Evolutionary conservation across 2,888 invertebrate species (phyloP).

Genomic region (Heliconius erato): DNA sequence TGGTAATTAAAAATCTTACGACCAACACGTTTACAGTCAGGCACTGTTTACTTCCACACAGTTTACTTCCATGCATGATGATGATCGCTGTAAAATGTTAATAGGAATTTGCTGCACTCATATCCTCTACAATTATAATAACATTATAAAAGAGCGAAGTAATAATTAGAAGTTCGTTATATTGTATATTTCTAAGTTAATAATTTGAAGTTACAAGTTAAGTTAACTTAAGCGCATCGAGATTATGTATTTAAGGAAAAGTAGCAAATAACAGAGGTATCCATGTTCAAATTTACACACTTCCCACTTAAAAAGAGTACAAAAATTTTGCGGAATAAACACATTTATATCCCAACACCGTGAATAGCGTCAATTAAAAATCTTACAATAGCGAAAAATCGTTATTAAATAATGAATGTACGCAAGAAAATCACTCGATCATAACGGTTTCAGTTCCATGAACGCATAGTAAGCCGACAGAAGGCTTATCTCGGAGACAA

Average conservation of each 20-base stretch:
- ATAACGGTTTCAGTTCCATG: slow-evolving; percentile 28
- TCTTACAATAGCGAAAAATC: not conserved
- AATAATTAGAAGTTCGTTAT: not conserved
- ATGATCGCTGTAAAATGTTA: not conserved
- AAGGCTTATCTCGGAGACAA: slow-evolving; percentile 71
- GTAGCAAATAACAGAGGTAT: not conserved
- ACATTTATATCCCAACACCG: not conserved
- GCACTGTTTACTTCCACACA: no score
- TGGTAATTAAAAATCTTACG: not conserved
- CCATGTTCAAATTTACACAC: no score
- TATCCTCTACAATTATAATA: not conserved
- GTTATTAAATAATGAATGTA: not conserved
- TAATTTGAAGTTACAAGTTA: not conserved
- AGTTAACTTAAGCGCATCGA: not conserved
- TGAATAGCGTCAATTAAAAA: not conserved
- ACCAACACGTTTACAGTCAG: not conserved
- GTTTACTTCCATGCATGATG: no score
- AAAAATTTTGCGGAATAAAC: not conserved
- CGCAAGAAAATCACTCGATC: slow-evolving; percentile 24
- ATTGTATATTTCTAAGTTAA: not conserved
- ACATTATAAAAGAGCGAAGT: not conserved
- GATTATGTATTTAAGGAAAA: not conserved
- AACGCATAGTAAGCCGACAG: slow-evolving; percentile 57
- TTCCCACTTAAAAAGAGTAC: no score
- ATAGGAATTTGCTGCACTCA: not conserved